A percentile compares a stretch with the other conserved stretches of the same genome.
Evolutionary conservation across 2,113 vertebrate genomes (phyloP).

Genomic region (Alectura lathami): DNA sequence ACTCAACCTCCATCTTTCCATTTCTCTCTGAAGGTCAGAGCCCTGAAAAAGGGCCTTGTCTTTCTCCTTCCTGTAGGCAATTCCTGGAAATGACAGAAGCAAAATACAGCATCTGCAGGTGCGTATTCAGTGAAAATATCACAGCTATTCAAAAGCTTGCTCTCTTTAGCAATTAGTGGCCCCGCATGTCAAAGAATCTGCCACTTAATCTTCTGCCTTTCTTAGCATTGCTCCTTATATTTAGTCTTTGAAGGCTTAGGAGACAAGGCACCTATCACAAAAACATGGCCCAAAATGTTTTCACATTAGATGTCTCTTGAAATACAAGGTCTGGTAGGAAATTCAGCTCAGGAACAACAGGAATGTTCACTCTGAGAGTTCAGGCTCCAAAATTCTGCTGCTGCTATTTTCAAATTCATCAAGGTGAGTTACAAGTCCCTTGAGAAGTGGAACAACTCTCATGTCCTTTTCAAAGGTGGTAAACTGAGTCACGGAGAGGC

Average conservation of each 20-base stretch:
- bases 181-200: background rate
- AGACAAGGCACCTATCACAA: background rate
- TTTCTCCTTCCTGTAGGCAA: background rate
- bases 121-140: background rate
- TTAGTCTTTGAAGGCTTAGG: background rate
- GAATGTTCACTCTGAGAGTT: background rate
- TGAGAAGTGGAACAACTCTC: background rate
- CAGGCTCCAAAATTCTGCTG: background rate
- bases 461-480: background rate
- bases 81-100: background rate
- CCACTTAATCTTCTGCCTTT: background rate
- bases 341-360: background rate
- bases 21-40: background rate
- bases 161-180: background rate
- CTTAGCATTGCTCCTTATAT: rapidly evolving
- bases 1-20: background rate
- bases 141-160: background rate
- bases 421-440: background rate
- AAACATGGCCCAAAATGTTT: background rate
- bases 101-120: background rate
- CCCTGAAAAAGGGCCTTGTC: background rate
- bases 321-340: background rate
- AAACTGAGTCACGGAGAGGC: background rate
- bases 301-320: background rate
- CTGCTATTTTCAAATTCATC: background rate